phyloP scores from a whole-genome alignment of 1,140 invertebrate genomes.

The Penaeus vannamei region DNA sequence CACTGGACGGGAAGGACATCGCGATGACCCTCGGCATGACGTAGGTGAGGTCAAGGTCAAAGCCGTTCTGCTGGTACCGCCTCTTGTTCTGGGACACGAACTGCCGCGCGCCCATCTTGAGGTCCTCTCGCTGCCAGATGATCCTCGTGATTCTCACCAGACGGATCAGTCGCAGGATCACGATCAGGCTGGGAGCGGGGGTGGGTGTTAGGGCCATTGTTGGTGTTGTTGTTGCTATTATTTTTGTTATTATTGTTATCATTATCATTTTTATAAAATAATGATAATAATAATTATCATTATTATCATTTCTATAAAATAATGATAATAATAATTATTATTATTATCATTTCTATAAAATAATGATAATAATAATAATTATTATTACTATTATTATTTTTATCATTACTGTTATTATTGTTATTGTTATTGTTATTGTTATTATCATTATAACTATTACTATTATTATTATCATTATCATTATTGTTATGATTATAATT shows the following conservation, averaged over 20 bases:
- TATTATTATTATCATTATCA: too few species aligned
- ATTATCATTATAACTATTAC: too few species aligned
- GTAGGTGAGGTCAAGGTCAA: conserved; percentile 78
- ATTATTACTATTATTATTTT: conserved; percentile 5
- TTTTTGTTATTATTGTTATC: background rate
- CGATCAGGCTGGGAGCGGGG: conserved; percentile 69
- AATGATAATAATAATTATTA: too few species aligned
- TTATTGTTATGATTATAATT: too few species aligned
- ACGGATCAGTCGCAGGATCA: conserved; percentile 73
- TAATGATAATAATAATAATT: too few species aligned
- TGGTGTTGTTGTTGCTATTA: background rate
- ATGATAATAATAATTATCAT: too few species aligned
- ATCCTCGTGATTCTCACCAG: conserved; percentile 73
- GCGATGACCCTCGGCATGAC: conserved; percentile 77
- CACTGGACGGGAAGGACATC: conserved; percentile 78
- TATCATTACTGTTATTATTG: background rate
- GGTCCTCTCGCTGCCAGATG: conserved; percentile 72
- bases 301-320: too few species aligned
- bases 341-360: background rate
- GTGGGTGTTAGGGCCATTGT: background rate
- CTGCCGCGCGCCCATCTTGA: conserved; percentile 73
- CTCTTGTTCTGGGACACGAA: conserved; percentile 77
- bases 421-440: background rate
- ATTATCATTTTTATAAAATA: too few species aligned
- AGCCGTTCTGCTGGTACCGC: conserved; percentile 76